These are phyloP conservation scores for Microctonus brassicae DNA, from an alignment of 2,888 invertebrate genomes.

Conservation along the genomic window DNA sequence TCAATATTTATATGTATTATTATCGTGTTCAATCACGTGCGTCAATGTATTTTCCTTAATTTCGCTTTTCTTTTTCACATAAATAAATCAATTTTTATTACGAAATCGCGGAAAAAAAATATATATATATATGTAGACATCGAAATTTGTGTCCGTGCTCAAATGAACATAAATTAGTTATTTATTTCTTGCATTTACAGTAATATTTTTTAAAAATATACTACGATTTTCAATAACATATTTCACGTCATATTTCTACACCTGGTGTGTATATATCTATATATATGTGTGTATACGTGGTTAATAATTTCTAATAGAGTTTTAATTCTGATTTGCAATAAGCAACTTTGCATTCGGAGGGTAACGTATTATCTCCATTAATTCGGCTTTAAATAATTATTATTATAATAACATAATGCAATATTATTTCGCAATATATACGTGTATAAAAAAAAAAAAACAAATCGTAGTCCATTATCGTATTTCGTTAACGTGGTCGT, in stretches of 20 bases:
- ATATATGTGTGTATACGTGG: constrained; percentile 2
- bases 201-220: not conserved
- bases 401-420: constrained; percentile 48
- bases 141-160: not conserved
- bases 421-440: constrained; percentile 59
- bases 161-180: not conserved
- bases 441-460: constrained; percentile 41
- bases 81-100: not conserved
- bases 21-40: no score
- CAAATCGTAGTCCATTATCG: constrained; percentile 60
- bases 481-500: constrained; percentile 54
- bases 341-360: constrained; percentile 64
- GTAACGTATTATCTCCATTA: constrained; percentile 45
- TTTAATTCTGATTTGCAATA: constrained; percentile 49
- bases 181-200: not conserved
- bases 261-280: not conserved
- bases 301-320: constrained; percentile 48
- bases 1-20: no score
- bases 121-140: not conserved
- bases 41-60: no score
- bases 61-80: not conserved
- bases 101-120: no score
- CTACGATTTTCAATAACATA: constrained; percentile 16
- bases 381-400: not conserved
- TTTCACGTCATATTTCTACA: not conserved